Evolutionary conservation across 2,113 vertebrate species (phyloP).

Genomic region (Strix aluco): DNA sequence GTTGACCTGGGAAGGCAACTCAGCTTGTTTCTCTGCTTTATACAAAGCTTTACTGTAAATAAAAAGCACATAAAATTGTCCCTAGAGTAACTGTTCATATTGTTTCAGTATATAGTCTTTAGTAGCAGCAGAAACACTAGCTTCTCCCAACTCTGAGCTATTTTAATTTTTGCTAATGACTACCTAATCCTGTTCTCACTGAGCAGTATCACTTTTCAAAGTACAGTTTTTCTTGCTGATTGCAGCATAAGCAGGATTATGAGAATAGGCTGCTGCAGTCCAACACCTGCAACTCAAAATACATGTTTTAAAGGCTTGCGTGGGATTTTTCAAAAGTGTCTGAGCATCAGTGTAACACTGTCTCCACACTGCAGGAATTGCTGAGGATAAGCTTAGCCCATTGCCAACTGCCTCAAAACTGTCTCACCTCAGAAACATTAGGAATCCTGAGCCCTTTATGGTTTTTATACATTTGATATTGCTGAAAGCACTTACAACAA

Average conservation of each 20-base stretch:
- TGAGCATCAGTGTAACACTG: background rate
- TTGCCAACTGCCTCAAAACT: background rate
- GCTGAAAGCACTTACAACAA: background rate
- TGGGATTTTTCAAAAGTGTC: background rate
- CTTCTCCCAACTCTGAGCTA: background rate
- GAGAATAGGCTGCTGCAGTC: background rate
- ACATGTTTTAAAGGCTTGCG: background rate
- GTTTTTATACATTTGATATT: background rate
- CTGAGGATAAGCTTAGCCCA: background rate
- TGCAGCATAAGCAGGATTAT: background rate
- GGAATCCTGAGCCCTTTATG: background rate
- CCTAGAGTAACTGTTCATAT: background rate
- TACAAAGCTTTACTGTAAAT: slow-evolving; percentile 2
- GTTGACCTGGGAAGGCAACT: slow-evolving; percentile 3
- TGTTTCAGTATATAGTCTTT: background rate
- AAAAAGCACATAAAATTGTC: background rate
- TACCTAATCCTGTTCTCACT: background rate
- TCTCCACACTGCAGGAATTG: background rate
- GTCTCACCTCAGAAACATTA: background rate
- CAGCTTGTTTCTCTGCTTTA: background rate
- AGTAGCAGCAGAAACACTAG: background rate
- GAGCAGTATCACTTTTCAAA: background rate
- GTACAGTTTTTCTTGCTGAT: background rate
- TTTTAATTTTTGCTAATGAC: background rate
- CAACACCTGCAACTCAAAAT: background rate